Conservation (phyloP, 1,140 invertebrate genomes). For the Ptiloglossa arizonensis region DNA sequence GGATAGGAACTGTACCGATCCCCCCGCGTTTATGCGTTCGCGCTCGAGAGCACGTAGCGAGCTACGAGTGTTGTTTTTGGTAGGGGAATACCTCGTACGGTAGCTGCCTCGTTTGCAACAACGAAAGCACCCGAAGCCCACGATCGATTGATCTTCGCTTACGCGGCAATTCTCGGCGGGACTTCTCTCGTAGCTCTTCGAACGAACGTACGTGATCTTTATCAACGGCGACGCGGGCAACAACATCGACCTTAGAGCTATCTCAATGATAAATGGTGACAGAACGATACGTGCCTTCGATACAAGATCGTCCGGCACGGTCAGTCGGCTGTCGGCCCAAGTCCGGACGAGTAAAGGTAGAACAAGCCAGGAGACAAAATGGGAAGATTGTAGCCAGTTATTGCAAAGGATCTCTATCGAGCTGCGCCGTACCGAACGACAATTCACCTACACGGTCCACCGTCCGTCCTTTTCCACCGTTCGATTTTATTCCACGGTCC, state of each 20-base stretch:
- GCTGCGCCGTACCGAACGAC: slow-evolving; percentile 53
- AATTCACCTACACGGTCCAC: slow-evolving; percentile 47
- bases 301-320: slow-evolving; percentile 32
- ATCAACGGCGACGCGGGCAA: slow-evolving; percentile 17
- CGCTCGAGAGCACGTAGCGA: no score
- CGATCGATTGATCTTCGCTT: slow-evolving; percentile 9
- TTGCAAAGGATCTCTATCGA: slow-evolving; percentile 61
- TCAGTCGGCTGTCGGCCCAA: slow-evolving; percentile 41
- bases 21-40: neutral
- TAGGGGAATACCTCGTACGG: no score
- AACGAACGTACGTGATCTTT: slow-evolving; percentile 39
- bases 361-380: neutral
- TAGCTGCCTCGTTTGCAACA: neutral
- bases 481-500: neutral
- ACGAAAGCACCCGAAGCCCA: neutral
- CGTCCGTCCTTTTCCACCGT: slow-evolving; percentile 5
- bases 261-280: slow-evolving; percentile 67
- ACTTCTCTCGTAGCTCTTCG: slow-evolving; percentile 28
- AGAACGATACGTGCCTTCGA: slow-evolving; percentile 58
- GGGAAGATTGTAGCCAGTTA: slow-evolving; percentile 48
- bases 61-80: no score
- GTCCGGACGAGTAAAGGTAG: slow-evolving; percentile 55
- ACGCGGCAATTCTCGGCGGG: slow-evolving; percentile 24
- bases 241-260: slow-evolving; percentile 22
- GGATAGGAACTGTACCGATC: neutral